These are phyloP conservation scores for Lamellibrachia luymesi DNA, from an alignment of 1,140 invertebrate genomes.

Conservation along the genomic window DNA sequence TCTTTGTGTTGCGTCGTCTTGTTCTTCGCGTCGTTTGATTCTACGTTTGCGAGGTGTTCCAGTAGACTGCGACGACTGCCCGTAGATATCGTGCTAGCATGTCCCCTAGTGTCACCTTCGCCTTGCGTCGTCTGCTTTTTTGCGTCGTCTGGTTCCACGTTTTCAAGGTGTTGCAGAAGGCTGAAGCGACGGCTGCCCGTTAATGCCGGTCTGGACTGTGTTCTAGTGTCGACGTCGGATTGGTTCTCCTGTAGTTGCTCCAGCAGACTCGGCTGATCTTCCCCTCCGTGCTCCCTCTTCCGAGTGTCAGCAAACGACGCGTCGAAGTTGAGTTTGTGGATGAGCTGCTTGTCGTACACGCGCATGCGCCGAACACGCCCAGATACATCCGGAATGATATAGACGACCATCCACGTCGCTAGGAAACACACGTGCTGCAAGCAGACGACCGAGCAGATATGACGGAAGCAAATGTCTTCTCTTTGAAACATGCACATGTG, in stretches of 20 bases:
- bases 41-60: background rate
- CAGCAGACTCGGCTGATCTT: background rate
- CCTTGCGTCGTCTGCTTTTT: background rate
- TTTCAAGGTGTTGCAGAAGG: background rate
- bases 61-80: background rate
- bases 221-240: background rate
- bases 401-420: conserved; percentile 78
- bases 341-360: conserved; percentile 67
- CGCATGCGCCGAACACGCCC: conserved; percentile 74
- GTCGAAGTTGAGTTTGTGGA: conserved; percentile 11
- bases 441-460: conserved; percentile 31
- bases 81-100: background rate
- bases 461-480: background rate
- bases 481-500: background rate
- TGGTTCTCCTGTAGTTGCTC: background rate
- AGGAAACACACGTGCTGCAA: conserved; percentile 79
- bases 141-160: background rate
- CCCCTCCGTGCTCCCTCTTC: background rate
- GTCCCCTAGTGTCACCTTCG: background rate
- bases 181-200: background rate
- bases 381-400: conserved; percentile 85
- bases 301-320: conserved; percentile 13
- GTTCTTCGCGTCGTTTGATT: background rate
- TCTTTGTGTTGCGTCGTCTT: background rate
- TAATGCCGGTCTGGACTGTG: background rate